Evolutionary conservation across 2,113 vertebrate genomes (phyloP).

Genomic region (Bos taurus): DNA sequence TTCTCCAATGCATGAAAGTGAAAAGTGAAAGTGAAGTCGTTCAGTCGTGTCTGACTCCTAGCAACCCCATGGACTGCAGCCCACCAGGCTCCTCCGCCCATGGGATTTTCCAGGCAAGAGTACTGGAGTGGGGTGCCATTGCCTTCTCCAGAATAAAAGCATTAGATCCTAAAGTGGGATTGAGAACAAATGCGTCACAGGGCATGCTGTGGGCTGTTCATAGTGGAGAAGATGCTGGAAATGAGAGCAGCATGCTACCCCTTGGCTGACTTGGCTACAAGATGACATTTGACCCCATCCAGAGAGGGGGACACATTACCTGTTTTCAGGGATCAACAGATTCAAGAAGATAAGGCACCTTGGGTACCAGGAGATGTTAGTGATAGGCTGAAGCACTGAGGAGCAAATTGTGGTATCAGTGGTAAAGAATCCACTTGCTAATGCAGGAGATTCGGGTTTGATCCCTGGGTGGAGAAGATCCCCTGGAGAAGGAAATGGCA

Average conservation of each 20-base stretch:
- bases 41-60: no score
- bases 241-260: not conserved
- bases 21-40: no score
- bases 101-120: no score
- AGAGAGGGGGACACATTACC: not conserved
- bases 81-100: no score
- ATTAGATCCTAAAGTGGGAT: not conserved
- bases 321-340: not conserved
- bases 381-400: accelerated
- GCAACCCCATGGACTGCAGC: no score
- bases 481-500: not conserved
- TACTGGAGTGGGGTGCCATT: no score
- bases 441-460: not conserved
- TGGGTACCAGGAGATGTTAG: not conserved
- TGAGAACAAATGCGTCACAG: not conserved
- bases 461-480: not conserved
- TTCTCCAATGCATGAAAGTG: no score
- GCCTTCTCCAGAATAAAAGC: not conserved
- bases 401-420: not conserved
- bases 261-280: not conserved
- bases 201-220: not conserved
- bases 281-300: not conserved
- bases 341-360: not conserved
- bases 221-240: not conserved
- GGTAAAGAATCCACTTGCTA: not conserved